Conservation (phyloP, 2,888 invertebrate species). For the Chloroclysta siterata region DNA sequence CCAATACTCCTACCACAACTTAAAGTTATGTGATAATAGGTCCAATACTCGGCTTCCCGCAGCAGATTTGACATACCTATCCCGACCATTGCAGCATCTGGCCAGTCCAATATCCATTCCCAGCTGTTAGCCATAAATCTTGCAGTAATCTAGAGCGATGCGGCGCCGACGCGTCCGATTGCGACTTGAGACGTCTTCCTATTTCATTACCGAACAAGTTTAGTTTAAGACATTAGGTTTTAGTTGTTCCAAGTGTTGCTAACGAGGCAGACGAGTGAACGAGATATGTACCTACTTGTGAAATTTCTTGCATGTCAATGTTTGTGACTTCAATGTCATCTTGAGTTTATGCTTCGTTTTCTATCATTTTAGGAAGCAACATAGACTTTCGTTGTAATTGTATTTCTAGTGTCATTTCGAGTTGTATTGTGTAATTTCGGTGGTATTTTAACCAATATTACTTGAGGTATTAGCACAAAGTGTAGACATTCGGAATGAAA, state of each 20-base stretch:
- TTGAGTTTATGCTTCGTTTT: too few species aligned
- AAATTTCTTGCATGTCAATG: too few species aligned
- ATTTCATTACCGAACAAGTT: conserved; percentile 16
- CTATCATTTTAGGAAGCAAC: too few species aligned
- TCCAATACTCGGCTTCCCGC: background rate
- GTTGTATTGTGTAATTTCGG: too few species aligned
- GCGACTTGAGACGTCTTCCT: conserved; percentile 22
- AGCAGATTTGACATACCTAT: conserved; percentile 4
- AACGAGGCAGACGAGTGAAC: background rate
- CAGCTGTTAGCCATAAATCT: conserved; percentile 33
- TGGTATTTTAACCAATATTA: too few species aligned
- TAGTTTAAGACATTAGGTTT: too few species aligned
- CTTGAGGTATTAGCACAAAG: too few species aligned
- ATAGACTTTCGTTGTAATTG: too few species aligned
- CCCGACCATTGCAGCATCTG: conserved; percentile 16
- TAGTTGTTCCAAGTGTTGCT: background rate
- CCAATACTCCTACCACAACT: too few species aligned
- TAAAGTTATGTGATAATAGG: background rate
- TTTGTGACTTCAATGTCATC: too few species aligned
- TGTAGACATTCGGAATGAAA: too few species aligned
- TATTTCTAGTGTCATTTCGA: too few species aligned
- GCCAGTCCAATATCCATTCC: conserved; percentile 23
- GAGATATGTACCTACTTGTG: background rate
- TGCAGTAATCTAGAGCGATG: conserved; percentile 25
- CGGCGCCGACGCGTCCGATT: conserved; percentile 12